phyloP scores from a whole-genome alignment of 1,140 invertebrate genomes.

The Acromyrmex heyeri region DNA sequence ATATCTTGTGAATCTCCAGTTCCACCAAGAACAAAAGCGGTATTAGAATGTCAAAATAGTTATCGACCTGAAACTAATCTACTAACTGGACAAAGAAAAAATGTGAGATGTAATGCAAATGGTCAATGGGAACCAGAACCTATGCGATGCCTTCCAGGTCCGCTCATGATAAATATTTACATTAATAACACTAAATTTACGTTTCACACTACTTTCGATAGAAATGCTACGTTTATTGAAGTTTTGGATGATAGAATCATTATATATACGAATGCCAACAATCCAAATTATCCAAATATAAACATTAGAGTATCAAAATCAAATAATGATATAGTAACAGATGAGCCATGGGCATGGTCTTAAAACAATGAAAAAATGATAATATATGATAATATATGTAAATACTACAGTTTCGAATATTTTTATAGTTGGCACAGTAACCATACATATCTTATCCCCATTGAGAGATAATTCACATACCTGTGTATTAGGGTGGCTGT shows the following conservation, averaged over 20 bases:
- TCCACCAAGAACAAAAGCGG: slow-evolving; percentile 72
- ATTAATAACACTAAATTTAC: slow-evolving; percentile 70
- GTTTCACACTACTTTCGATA: neutral
- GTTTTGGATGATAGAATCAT: slow-evolving; percentile 60
- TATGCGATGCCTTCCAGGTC: slow-evolving; percentile 84
- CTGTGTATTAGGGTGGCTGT: neutral
- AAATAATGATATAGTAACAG: neutral
- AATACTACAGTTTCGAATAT: slow-evolving; percentile 1
- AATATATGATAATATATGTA: neutral
- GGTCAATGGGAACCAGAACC: slow-evolving; percentile 83
- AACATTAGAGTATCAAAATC: slow-evolving; percentile 31
- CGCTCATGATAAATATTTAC: slow-evolving; percentile 78
- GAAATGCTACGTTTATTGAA: slow-evolving; percentile 54
- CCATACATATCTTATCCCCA: neutral
- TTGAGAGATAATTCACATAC: slow-evolving; percentile 44
- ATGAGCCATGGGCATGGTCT: neutral
- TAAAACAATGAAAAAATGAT: neutral
- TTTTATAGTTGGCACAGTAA: neutral
- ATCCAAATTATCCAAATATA: slow-evolving; percentile 32
- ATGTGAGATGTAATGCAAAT: slow-evolving; percentile 77
- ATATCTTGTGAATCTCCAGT: slow-evolving; percentile 72
- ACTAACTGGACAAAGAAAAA: slow-evolving; percentile 57
- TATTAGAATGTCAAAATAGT: slow-evolving; percentile 75
- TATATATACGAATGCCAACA: slow-evolving; percentile 53
- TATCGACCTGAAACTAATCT: slow-evolving; percentile 76